Percentiles rank a stretch among this genome's conserved stretches.
These are phyloP conservation scores for Amblyornis subalaris DNA, from an alignment of 2,113 vertebrate genomes.

Conservation along the genomic window DNA sequence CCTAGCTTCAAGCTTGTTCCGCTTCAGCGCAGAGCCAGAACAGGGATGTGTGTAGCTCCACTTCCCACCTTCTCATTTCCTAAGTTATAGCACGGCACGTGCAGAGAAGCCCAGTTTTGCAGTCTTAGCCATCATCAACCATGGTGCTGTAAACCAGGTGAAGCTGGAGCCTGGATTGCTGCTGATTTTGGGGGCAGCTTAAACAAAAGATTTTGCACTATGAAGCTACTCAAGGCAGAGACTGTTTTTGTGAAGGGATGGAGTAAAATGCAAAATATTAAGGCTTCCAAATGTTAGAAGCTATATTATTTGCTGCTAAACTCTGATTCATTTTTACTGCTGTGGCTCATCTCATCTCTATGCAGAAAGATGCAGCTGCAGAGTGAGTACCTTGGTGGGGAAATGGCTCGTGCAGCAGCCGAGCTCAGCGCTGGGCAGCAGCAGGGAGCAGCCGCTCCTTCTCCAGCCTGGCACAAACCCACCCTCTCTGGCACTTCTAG, in stretches of 20 bases:
- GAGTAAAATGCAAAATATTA: background rate
- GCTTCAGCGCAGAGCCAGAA: background rate
- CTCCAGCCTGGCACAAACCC: background rate
- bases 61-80: background rate
- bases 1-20: background rate
- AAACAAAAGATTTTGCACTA: background rate
- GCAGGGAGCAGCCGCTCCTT: background rate
- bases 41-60: background rate
- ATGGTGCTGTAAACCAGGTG: background rate
- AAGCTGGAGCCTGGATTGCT: background rate
- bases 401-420: accelerated
- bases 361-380: background rate
- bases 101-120: background rate
- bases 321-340: background rate
- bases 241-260: background rate
- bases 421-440: background rate
- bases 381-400: background rate
- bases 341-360: background rate
- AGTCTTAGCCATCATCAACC: background rate
- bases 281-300: background rate
- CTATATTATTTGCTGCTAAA: background rate
- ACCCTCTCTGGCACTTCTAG: background rate
- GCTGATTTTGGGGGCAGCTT: background rate
- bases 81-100: background rate
- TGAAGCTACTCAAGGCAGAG: background rate